Evolutionary conservation across 2,888 invertebrate species (phyloP).

Genomic region (Drosophila ochracea): DNA sequence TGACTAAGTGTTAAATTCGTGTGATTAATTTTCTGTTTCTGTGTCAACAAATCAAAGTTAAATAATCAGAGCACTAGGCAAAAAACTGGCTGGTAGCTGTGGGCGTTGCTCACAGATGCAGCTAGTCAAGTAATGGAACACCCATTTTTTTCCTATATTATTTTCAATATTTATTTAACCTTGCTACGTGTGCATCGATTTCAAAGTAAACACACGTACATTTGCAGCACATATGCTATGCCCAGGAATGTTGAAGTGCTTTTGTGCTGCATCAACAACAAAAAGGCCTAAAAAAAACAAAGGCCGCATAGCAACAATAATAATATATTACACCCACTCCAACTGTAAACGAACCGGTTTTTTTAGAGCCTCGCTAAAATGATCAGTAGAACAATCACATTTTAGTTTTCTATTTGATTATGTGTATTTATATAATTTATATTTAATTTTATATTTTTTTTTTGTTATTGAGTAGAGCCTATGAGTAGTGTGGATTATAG

Average conservation of each 20-base stretch:
- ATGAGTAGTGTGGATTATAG: constrained; percentile 1
- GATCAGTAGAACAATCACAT: not conserved
- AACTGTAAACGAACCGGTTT: constrained; percentile 41
- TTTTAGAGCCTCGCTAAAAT: constrained; percentile 13
- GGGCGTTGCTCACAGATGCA: constrained; percentile 38
- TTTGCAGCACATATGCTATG: not conserved
- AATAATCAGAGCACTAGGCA: constrained; percentile 44
- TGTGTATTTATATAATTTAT: too few relatives aligned
- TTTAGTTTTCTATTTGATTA: constrained; percentile 9
- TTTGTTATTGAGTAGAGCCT: not conserved
- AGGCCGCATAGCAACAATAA: constrained; percentile 1
- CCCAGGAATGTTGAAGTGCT: constrained; percentile 30
- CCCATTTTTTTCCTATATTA: constrained; percentile 44
- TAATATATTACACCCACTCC: constrained; percentile 35
- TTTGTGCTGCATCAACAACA: constrained; percentile 11
- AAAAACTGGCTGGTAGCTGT: constrained; percentile 19
- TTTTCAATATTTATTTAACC: constrained; percentile 54
- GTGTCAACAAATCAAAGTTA: constrained; percentile 31
- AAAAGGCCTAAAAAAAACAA: constrained; percentile 9
- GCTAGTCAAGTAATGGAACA: constrained; percentile 27
- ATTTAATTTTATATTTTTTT: too few relatives aligned
- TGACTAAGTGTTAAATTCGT: constrained; percentile 41
- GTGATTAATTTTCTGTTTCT: constrained; percentile 47
- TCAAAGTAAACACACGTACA: constrained; percentile 49
- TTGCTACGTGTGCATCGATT: constrained; percentile 66